Percentiles rank a stretch among this genome's conserved stretches.
Evolutionary conservation across 2,888 invertebrate species (phyloP).

Genomic region (Drosophila barbarae): DNA sequence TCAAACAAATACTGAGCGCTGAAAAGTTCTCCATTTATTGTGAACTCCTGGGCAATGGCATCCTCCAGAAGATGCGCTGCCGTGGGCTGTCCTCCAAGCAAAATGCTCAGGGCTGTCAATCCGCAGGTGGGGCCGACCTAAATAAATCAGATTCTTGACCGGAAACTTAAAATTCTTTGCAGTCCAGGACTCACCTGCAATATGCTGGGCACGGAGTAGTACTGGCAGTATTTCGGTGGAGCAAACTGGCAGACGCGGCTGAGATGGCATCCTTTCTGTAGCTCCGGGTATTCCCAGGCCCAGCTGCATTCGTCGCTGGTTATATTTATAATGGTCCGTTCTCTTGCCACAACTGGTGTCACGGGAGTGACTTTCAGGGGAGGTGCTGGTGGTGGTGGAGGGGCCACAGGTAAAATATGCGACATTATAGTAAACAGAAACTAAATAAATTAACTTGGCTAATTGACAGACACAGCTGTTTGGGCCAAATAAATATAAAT

Average conservation of each 20-base stretch:
- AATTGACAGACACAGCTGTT: slow-evolving; percentile 23
- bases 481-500: neutral
- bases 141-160: neutral
- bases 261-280: slow-evolving; percentile 82
- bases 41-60: slow-evolving; percentile 84
- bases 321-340: slow-evolving; percentile 2
- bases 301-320: slow-evolving; percentile 81
- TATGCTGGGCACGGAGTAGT: slow-evolving; percentile 76
- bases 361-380: neutral
- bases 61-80: slow-evolving; percentile 83
- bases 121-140: slow-evolving; percentile 89
- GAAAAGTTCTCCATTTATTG: slow-evolving; percentile 94
- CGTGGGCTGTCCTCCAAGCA: slow-evolving; percentile 81
- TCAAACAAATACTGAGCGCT: slow-evolving; percentile 86
- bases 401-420: slow-evolving; percentile 14
- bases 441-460: slow-evolving; percentile 1
- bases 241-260: slow-evolving; percentile 81
- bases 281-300: slow-evolving; percentile 82
- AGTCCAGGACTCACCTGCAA: slow-evolving; percentile 61
- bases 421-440: slow-evolving; percentile 31
- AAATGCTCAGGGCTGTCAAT: slow-evolving; percentile 91
- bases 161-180: neutral
- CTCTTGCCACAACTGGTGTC: neutral
- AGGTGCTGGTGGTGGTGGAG: slow-evolving; percentile 40
- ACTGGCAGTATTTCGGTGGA: slow-evolving; percentile 81